A percentile compares a stretch with the other conserved stretches of the same genome.
These are phyloP conservation scores for Podarcis raffonei DNA, from an alignment of 2,113 vertebrate genomes.

Conservation along the genomic window DNA sequence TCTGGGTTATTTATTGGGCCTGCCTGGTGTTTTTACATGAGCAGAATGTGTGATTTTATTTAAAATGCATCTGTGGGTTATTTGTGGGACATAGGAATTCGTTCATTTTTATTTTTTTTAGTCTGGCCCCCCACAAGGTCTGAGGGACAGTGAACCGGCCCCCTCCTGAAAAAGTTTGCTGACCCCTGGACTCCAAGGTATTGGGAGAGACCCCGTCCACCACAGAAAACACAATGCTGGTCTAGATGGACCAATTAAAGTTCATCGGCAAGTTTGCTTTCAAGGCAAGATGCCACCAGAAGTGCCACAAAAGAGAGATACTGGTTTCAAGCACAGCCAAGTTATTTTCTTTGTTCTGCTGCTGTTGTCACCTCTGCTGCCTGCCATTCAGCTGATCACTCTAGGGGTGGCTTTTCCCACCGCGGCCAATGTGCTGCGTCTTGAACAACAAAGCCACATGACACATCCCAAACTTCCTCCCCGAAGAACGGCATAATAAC, in stretches of 20 bases:
- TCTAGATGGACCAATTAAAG: background rate
- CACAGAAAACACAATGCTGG: background rate
- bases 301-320: accelerated
- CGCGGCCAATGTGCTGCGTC: accelerated
- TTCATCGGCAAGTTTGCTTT: background rate
- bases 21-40: too few species aligned
- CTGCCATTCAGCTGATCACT: background rate
- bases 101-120: too few species aligned
- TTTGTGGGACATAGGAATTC: too few species aligned
- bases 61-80: too few species aligned
- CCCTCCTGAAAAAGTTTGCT: too few species aligned
- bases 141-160: too few species aligned
- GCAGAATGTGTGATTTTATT: too few species aligned
- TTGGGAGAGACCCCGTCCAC: background rate
- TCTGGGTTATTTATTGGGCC: too few species aligned
- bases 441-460: background rate
- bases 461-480: too few species aligned
- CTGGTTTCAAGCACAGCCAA: background rate
- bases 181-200: background rate
- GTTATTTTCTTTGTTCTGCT: background rate
- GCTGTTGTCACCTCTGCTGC: background rate
- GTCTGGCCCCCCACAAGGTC: too few species aligned
- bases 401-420: accelerated
- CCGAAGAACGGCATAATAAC: too few species aligned
- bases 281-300: background rate